Evolutionary conservation across 2,888 invertebrate genomes (phyloP), one percentile per base, ranked within the genome.

Genomic region (Dasysyrphus tricinctus): DNA sequence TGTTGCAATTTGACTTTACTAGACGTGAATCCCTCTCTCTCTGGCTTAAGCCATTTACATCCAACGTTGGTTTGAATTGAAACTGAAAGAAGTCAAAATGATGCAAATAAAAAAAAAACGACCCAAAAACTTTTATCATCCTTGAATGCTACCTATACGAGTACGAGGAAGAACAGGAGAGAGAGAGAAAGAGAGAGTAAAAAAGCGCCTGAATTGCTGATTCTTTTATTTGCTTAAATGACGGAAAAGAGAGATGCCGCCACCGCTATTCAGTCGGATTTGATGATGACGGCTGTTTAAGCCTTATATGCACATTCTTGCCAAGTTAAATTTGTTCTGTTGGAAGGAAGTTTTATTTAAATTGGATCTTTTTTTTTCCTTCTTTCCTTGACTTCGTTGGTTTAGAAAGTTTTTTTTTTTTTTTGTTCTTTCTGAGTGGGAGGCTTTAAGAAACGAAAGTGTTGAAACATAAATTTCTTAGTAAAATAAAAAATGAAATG

Each of bases 301-400:
- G 69, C 39, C 24, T 69, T 49, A 67, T 69, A 69, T 69, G 69
- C 39, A 69, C 51, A 54, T 54, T 37, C 69, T 69, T 54, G 51
- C 51, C 24, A 54, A 69, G 54, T 69, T 51, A 69, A 69, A 69
- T 69, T 69, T 69, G 54, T 69, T 69, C 69, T 19, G 19, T 3
- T 69, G 39, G 69, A 69, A 69, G 39, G 54, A 54, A 54, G n/a
- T 69, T 69, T 69, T 69, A 54, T 69, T 69, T 37, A 37, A 54
- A 69, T 39, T 37, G 54, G 24, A 39, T 65, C 29, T 9, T 54
- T 32, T 54, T 51, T 69, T 37, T 34, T 0, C 1, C 19, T 0
- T n/a, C 6, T 14, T 7, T 14, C 9, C 1, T 19, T n/a, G 0
- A 2, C 14, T 12, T 1, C 29, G 54, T 8, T 8, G 39, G 14